Base-by-base conservation (phyloP, 2,888 invertebrate genomes). In the Platynereis dumerilii region DNA sequence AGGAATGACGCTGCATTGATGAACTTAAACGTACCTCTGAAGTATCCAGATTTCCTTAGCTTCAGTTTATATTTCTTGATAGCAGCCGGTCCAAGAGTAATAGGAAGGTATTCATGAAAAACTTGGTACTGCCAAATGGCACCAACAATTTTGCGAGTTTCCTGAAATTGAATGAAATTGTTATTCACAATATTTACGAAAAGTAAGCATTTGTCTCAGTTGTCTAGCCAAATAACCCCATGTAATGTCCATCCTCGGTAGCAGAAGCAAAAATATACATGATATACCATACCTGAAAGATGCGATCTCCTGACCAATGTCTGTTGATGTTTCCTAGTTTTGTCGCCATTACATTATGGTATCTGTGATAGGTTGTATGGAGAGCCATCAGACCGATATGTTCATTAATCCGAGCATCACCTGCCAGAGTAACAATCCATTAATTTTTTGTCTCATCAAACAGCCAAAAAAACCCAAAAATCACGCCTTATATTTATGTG, bases 331-430 rank as follows among this genome's bases (percentile, higher is more conserved):
- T 71, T 85, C 82, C 55, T 17, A 96, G 84, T 2, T 84, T 78
- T 0, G 78, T 77, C 0, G 93, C 92, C 24, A 96, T 75, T 0
- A 87, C 85, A 83, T 96, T 96, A 85, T 96, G 96, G 69, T 94
- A 92, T 0, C 94, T 87, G 12, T 92, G 90, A 90, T 92, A 92
- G 58, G 95, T 81, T 64, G 93, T 86, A 81, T 95, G 94, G 89
- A 94, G 90, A 0, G 91, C 91, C 1, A 93, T 93, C 15, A 94
- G 84, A 72, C 92, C 90, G 0, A 93, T 86, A 84, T 94, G 93
- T 84, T 94, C 94, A 79, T 94, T 94, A 0, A 93, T 91, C 48
- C 94, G 87, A 65, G 89, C 88, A 76, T 94, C 94, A 2, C 92
- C 92, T 89, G 22, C 20, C 17, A 52, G n/a, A n/a, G n/a, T n/a